phyloP scores from a whole-genome alignment of 2,888 invertebrate genomes.

The Acrocyrtus sp. region DNA sequence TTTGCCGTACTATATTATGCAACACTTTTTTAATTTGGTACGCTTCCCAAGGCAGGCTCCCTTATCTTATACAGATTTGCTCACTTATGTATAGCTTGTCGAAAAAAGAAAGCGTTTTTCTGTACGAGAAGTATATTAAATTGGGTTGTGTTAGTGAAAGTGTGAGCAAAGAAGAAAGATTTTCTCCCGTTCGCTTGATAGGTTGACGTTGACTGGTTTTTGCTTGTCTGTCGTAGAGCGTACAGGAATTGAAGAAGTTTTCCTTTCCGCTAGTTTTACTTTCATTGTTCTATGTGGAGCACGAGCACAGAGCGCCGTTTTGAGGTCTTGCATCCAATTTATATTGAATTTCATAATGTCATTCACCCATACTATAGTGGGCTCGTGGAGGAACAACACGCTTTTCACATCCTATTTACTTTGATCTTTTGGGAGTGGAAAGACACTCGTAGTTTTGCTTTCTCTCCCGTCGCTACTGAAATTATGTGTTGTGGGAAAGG shows the following conservation, averaged over 20 bases:
- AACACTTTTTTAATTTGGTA: too few relatives aligned
- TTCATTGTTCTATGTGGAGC: slow-evolving; percentile 28
- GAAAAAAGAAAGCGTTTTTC: too few relatives aligned
- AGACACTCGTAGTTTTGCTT: too few relatives aligned
- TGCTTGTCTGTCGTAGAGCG: too few relatives aligned
- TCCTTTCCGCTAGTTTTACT: slow-evolving; percentile 18
- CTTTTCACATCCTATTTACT: slow-evolving; percentile 40
- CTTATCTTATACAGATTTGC: too few relatives aligned
- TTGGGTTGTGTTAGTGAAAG: background rate
- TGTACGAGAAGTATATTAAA: too few relatives aligned
- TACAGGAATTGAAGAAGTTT: slow-evolving; percentile 20
- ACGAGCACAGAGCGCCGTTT: too few relatives aligned
- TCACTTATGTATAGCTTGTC: too few relatives aligned
- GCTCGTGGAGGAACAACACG: too few relatives aligned
- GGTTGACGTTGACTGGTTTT: slow-evolving; percentile 13
- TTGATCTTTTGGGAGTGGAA: slow-evolving; percentile 43
- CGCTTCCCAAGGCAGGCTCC: too few relatives aligned
- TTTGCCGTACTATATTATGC: slow-evolving; percentile 8
- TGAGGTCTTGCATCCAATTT: slow-evolving; percentile 41
- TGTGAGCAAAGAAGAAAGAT: background rate
- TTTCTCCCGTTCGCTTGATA: slow-evolving; percentile 18
- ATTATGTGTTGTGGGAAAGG: too few relatives aligned
- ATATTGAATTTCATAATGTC: slow-evolving; percentile 49
- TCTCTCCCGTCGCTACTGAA: too few relatives aligned
- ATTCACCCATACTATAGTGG: slow-evolving; percentile 36